These are phyloP conservation scores for Palythoa grandis DNA, from an alignment of 92 coral and sea anemone genomes.

Conservation along the genomic window DNA sequence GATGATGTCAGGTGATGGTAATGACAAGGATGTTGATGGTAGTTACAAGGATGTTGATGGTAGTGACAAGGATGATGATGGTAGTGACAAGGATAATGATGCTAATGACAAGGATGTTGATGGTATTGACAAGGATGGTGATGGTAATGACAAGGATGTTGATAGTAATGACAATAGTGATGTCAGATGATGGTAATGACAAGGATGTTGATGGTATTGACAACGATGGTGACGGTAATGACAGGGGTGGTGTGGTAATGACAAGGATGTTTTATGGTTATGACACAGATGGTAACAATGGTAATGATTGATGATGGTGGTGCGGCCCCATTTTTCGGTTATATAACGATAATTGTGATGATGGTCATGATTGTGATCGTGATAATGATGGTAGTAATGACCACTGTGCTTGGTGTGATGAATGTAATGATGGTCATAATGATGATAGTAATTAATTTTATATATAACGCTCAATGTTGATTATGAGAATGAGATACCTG, in stretches of 20 bases:
- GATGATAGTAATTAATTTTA: neutral
- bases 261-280: neutral
- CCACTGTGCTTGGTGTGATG: too few relatives aligned
- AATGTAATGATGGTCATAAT: too few relatives aligned
- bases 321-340: too few relatives aligned
- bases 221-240: neutral
- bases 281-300: neutral
- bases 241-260: too few relatives aligned
- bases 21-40: neutral
- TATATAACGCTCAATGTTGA: neutral
- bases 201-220: neutral
- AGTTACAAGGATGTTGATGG: too few relatives aligned
- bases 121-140: neutral
- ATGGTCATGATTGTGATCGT: neutral
- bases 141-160: neutral
- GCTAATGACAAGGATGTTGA: neutral
- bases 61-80: too few relatives aligned
- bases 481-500: too few relatives aligned
- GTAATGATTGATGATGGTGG: neutral
- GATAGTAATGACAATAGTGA: neutral
- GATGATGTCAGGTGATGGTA: too few relatives aligned
- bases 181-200: neutral
- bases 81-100: slow-evolving; percentile 18
- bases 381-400: neutral
- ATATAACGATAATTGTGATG: neutral